Base-by-base conservation (phyloP, 2,797 vertebrate genomes). In the Fistularia tabacaria region DNA sequence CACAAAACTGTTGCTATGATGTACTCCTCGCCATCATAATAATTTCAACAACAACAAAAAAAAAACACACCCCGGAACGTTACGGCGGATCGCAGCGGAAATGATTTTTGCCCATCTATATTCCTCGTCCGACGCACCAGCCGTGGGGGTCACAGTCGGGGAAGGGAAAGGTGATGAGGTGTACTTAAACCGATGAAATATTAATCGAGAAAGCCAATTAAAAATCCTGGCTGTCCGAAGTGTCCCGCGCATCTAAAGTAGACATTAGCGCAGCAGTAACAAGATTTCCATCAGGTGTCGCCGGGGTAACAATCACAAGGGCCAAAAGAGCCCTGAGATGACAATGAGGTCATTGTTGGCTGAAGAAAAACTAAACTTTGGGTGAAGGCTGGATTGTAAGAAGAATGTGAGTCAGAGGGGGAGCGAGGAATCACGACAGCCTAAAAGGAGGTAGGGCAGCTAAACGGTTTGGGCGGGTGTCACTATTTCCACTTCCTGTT, bases 131-230 rank as follows among this genome's bases (percentile, higher is more conserved):
- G 44, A 72, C 59, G 51, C 43, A 55, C 25, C 45, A 52, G 49
- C 48, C 47, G 50, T 0, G 7, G 9, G 65, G 77, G 74, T 83
- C 74, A 74, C 48, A 74, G 66, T 48, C 50, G 52, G 60, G 9
- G 43, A 71, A 70, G 65, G 10, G 46, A 84, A 81, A 85, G 83
- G 80, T 85, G 81, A 80, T 57, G 60, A 49, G 76, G 62, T 67
- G 71, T 79, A 76, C 88, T 87, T 77, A 73, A 87, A 84, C 60
- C 53, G 77, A 87, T 89, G 11, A 86, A 90, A 90, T 88, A 90
- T 90, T 86, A 73, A 91, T 86, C 76, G 57, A 67, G 62, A 65
- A 58, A 74, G 74, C 80, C 77, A 81, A 90, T 90, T 89, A 85
- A 88, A n/a, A 87, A 66, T 45, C 46, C 51, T 66, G 59, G 59